Evolutionary conservation across 2,113 vertebrate species (phyloP), one percentile per base, ranked within the genome.

Genomic region (Scopus umbretta): DNA sequence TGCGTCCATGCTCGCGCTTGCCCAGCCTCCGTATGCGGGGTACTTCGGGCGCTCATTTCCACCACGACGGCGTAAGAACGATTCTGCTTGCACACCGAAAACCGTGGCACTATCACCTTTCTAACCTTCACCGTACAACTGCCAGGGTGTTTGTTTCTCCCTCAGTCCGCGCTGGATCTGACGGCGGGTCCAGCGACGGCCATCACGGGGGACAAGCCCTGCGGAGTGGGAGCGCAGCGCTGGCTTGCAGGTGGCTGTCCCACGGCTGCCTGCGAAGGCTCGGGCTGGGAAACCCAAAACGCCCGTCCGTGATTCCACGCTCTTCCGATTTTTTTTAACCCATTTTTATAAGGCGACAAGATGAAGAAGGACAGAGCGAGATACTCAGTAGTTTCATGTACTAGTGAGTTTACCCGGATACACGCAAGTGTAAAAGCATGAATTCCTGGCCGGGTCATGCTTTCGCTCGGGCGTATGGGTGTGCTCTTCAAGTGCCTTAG

Each of bases 371-470:
- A 8, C 16, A 14, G 63, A 43, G 8, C 0, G 23, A 36, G 56
- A 5, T 8, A 16, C 1, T 43, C 10, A 5, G 55, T 3, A 23
- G 42, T 27, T 55, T 34, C 6, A 6, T 2, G 0, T 4, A 8
- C 42, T 17, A 6, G 38, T 7, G 30, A 9, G 1, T 16, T 36
- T 32, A 22, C 23, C 10, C 1, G 0, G 13, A 2, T 1, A 20
- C 10, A 4, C 1, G 5, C 11, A 9, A 15, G 7, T 1, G 5
- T 1, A 20, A 5, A 19, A 10, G 25, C 3, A 6, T 10, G 10
- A n/a, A 16, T 11, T 8, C 0, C 2, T 23, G 45, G 2, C 7
- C 0, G 1, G 32, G 29, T 25, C 27, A 6, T 0, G 7, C 50
- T 45, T 16, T 45, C 27, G 3, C 45, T 26, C 16, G 1, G 38